These are phyloP conservation scores for Parascotia fuliginaria DNA, from an alignment of 2,888 invertebrate species.

Conservation along the genomic window DNA sequence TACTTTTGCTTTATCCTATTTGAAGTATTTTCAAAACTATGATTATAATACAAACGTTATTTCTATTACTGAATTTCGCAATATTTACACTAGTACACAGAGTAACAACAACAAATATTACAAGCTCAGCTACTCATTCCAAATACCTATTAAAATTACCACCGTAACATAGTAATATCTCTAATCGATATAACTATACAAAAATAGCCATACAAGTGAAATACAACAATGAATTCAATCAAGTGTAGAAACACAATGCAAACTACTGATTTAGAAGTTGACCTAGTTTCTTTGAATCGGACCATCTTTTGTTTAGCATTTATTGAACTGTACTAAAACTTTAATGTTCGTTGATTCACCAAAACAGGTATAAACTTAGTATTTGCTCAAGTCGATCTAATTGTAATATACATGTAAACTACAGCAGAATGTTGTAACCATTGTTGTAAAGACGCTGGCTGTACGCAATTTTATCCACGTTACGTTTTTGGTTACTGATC, in stretches of 20 bases:
- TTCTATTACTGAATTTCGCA: too few species aligned
- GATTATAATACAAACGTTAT: too few species aligned
- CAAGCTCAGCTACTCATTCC: neutral
- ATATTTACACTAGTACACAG: neutral
- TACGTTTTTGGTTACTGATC: too few species aligned
- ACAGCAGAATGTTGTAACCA: too few species aligned
- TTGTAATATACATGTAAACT: too few species aligned
- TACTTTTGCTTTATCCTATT: too few species aligned
- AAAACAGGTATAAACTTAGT: neutral
- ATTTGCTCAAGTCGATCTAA: too few species aligned
- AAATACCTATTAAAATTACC: neutral
- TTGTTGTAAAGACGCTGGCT: too few species aligned
- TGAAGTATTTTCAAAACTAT: too few species aligned
- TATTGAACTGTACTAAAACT: conserved; percentile 6
- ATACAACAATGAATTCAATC: conserved; percentile 12
- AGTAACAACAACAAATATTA: neutral
- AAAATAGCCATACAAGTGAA: conserved; percentile 2
- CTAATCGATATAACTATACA: conserved; percentile 6
- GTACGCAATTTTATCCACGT: too few species aligned
- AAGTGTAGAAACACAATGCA: conserved; percentile 17
- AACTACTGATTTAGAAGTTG: conserved; percentile 10
- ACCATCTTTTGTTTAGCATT: conserved; percentile 13
- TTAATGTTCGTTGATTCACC: neutral
- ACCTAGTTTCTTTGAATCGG: conserved; percentile 11
- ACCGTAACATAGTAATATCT: neutral